These are phyloP conservation scores for Candoia aspera DNA, from an alignment of 2,113 vertebrate genomes.

Conservation along the genomic window DNA sequence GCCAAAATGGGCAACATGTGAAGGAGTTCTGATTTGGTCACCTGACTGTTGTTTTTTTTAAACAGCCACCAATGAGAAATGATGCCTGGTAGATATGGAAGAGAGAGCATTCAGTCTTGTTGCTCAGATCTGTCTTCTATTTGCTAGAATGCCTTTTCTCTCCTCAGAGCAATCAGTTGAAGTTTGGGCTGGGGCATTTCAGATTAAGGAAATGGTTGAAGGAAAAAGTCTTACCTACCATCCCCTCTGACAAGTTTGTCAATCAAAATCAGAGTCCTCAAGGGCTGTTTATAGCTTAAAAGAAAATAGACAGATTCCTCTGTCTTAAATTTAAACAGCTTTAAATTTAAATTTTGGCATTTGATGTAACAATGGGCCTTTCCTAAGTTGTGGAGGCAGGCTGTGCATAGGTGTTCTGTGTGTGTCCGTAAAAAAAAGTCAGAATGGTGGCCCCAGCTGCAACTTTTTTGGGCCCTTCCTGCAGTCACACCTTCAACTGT, in stretches of 20 bases:
- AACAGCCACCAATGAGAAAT: too few species aligned
- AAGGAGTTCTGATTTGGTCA: too few species aligned
- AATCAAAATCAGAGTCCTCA: neutral
- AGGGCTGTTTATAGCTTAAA: neutral
- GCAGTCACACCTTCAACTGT: neutral
- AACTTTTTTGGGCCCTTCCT: neutral
- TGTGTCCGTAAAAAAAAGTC: neutral
- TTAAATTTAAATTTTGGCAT: neutral
- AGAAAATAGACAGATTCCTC: neutral
- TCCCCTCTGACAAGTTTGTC: neutral
- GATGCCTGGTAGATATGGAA: neutral
- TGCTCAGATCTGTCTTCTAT: neutral
- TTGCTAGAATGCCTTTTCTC: neutral
- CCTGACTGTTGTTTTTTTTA: neutral
- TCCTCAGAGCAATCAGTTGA: neutral
- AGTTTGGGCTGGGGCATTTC: neutral
- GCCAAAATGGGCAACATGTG: neutral
- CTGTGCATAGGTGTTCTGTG: neutral
- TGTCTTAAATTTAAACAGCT: neutral
- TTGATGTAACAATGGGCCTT: neutral
- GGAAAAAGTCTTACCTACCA: too few species aligned
- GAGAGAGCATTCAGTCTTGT: neutral
- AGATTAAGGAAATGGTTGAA: neutral
- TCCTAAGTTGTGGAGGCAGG: neutral
- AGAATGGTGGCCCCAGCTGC: neutral